Percentiles rank a stretch among this genome's conserved stretches.
Evolutionary conservation across 1,140 invertebrate species (phyloP).

Genomic region (Gryon sp.): DNA sequence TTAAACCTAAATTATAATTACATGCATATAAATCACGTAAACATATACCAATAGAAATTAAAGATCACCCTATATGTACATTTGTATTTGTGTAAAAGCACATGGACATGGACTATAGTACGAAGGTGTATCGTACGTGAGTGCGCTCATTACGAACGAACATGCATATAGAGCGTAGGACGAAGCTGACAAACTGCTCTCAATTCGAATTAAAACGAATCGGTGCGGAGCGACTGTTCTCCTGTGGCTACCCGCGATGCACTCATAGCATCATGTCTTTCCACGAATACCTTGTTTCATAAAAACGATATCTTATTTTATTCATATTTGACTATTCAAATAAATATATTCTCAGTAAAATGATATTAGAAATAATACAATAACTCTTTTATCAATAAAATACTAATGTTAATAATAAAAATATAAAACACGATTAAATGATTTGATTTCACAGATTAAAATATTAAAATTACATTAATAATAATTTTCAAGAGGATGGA

Average conservation of each 20-base stretch:
- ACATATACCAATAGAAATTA: conserved; percentile 22
- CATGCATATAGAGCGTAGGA: conserved; percentile 39
- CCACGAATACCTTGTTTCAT: conserved; percentile 4
- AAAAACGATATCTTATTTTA: conserved; percentile 17
- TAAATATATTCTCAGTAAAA: too few relatives aligned
- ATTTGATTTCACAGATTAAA: too few relatives aligned
- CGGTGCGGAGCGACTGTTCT: conserved; percentile 49
- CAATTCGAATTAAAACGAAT: conserved; percentile 71
- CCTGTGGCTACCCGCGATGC: conserved; percentile 44
- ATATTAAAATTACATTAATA: too few relatives aligned
- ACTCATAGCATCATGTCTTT: conserved; percentile 38
- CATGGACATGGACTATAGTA: conserved; percentile 34
- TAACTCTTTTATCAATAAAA: too few relatives aligned
- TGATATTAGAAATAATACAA: too few relatives aligned
- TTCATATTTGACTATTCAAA: background rate
- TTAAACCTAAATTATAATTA: background rate
- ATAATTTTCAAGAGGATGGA: too few relatives aligned
- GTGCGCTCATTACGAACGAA: conserved; percentile 54
- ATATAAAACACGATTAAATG: too few relatives aligned
- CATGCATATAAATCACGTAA: background rate
- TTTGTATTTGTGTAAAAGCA: conserved; percentile 24
- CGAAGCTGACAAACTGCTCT: conserved; percentile 70
- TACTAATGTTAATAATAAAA: too few relatives aligned
- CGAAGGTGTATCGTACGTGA: conserved; percentile 16
- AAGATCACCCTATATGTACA: conserved; percentile 27